Conservation (phyloP, 2,888 invertebrate species). For the Omphaloscelis lunosa region DNA sequence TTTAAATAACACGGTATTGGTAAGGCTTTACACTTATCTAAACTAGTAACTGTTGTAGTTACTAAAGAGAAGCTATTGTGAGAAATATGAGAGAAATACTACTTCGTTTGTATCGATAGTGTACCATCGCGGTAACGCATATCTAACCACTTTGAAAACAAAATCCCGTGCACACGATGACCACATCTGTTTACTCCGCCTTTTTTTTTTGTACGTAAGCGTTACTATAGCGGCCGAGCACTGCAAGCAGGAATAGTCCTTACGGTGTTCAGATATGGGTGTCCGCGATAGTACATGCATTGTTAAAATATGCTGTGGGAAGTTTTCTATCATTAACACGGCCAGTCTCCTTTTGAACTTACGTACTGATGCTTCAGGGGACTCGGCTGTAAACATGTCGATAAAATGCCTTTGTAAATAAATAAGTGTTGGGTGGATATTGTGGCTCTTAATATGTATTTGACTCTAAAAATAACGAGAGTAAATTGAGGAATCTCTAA, state of each 20-base stretch:
- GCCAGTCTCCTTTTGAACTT: conserved; percentile 22
- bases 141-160: too few species aligned
- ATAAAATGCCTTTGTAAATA: conserved; percentile 65
- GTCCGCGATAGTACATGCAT: not conserved
- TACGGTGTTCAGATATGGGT: too few species aligned
- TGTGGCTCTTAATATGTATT: conserved; percentile 54
- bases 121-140: not conserved
- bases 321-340: conserved; percentile 2
- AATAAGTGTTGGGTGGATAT: conserved; percentile 47
- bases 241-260: too few species aligned
- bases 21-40: conserved; percentile 36
- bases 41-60: conserved; percentile 26
- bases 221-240: too few species aligned
- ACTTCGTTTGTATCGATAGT: conserved; percentile 29
- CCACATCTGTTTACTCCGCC: too few species aligned
- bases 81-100: conserved; percentile 32
- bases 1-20: conserved; percentile 27
- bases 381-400: conserved; percentile 30
- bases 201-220: too few species aligned
- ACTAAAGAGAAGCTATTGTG: conserved; percentile 32
- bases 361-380: conserved; percentile 27
- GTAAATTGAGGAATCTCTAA: conserved; percentile 31
- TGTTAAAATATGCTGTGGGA: conserved; percentile 26
- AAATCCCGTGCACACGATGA: too few species aligned
- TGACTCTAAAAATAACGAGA: conserved; percentile 31